phyloP scores from a whole-genome alignment of 2,797 vertebrate genomes.

The Hemibagrus guttatus region DNA sequence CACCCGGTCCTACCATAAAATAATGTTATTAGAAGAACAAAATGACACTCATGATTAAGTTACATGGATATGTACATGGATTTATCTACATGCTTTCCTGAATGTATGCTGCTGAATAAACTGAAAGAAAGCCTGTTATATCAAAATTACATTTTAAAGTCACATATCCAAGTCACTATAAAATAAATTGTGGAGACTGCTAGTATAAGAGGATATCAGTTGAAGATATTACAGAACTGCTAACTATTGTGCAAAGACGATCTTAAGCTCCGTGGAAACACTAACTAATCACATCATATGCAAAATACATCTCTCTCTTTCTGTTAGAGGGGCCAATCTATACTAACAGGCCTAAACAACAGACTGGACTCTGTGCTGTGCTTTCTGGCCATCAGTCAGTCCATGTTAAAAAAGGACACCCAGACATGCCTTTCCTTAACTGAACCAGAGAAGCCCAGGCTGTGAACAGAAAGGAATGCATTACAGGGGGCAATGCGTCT shows the following conservation, averaged over 20 bases:
- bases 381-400: constrained; percentile 40
- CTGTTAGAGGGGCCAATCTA: background rate
- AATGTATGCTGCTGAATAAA: background rate
- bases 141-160: background rate
- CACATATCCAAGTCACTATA: background rate
- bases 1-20: background rate
- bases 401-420: constrained; percentile 68
- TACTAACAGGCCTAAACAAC: constrained; percentile 31
- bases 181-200: background rate
- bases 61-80: background rate
- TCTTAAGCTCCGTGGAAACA: background rate
- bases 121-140: background rate
- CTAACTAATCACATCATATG: background rate
- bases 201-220: background rate
- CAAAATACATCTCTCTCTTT: background rate
- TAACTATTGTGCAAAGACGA: background rate
- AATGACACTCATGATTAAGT: background rate
- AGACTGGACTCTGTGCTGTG: constrained; percentile 31
- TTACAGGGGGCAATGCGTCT: constrained; percentile 42
- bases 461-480: constrained; percentile 56
- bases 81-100: background rate
- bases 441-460: constrained; percentile 51
- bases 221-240: background rate
- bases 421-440: constrained; percentile 74
- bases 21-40: background rate